A percentile compares a stretch with the other conserved stretches of the same genome.
Evolutionary conservation across 1,140 invertebrate species (phyloP).

Genomic region (Ceratoteleas bidentatus): DNA sequence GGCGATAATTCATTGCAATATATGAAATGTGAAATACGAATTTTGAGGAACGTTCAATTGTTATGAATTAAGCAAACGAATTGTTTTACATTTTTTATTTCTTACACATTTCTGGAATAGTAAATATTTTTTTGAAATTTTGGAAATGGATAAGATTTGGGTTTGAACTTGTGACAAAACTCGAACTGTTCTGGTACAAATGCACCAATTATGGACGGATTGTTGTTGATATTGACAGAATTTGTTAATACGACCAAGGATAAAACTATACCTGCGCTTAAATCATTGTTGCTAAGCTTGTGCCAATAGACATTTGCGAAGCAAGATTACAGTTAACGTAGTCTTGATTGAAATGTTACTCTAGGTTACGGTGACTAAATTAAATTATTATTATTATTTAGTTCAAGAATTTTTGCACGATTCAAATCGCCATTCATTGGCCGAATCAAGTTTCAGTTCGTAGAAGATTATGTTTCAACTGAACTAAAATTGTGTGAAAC

Average conservation of each 20-base stretch:
- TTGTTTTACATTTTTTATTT: too few species aligned
- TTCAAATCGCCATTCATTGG: too few species aligned
- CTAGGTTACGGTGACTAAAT: slow-evolving; percentile 3
- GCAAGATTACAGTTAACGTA: not conserved
- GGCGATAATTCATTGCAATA: too few species aligned
- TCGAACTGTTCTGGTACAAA: slow-evolving; percentile 12
- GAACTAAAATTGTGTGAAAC: too few species aligned
- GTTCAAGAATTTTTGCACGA: too few species aligned
- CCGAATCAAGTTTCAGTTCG: too few species aligned
- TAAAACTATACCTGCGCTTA: slow-evolving; percentile 6
- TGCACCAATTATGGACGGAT: slow-evolving; percentile 32
- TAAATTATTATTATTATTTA: too few species aligned
- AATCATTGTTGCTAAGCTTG: slow-evolving; percentile 24
- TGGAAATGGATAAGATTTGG: not conserved
- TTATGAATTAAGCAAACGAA: not conserved
- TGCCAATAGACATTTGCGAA: slow-evolving; percentile 28
- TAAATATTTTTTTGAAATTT: too few species aligned
- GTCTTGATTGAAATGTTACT: slow-evolving; percentile 4
- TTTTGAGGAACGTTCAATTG: not conserved
- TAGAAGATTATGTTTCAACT: too few species aligned
- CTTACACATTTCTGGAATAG: not conserved
- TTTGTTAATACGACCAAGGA: slow-evolving; percentile 14
- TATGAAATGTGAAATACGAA: not conserved
- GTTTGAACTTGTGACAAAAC: not conserved
- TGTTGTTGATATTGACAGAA: slow-evolving; percentile 23